These are phyloP conservation scores for Thinocorus orbignyianus DNA, from an alignment of 2,113 vertebrate genomes.

Conservation along the genomic window DNA sequence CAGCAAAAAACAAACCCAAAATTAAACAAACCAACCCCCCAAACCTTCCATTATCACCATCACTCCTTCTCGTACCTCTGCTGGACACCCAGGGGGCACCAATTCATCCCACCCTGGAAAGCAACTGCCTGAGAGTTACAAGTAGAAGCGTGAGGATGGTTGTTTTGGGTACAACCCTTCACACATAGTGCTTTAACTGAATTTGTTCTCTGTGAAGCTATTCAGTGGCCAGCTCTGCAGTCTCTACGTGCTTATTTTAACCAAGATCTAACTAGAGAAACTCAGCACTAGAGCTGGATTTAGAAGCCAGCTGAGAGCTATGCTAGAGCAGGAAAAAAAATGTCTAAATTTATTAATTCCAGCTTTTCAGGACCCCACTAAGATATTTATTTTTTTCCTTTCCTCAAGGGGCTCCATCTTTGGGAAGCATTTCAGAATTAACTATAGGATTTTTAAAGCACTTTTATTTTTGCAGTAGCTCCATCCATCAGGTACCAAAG, in stretches of 20 bases:
- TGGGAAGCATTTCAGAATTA: not conserved
- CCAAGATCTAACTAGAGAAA: not conserved
- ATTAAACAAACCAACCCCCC: accelerated
- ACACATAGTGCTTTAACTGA: not conserved
- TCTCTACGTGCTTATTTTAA: not conserved
- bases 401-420: not conserved
- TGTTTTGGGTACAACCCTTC: not conserved
- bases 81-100: accelerated
- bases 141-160: not conserved
- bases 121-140: not conserved
- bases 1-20: not conserved
- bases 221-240: not conserved
- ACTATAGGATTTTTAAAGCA: not conserved
- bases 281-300: not conserved
- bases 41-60: not conserved
- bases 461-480: not conserved
- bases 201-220: not conserved
- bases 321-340: not conserved
- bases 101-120: not conserved
- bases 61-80: not conserved
- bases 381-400: not conserved
- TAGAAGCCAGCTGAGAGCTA: not conserved
- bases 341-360: not conserved
- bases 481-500: not conserved
- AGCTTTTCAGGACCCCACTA: not conserved